These are phyloP conservation scores for Leptinotarsa juncta DNA, from an alignment of 2,888 invertebrate species.

Conservation along the genomic window DNA sequence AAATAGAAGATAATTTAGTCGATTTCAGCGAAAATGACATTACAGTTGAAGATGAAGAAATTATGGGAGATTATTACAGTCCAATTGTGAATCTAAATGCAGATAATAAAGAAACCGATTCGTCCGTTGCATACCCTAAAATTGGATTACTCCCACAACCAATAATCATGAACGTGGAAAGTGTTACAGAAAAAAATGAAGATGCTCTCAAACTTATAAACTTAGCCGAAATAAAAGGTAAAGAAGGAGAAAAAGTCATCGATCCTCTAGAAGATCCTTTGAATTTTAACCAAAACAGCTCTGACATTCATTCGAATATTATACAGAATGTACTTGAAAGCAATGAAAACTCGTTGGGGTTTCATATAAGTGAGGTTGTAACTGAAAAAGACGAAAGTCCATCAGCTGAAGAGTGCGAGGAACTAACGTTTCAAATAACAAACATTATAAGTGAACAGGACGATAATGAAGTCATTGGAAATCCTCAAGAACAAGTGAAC, in stretches of 20 bases:
- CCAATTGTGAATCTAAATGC: slow-evolving; percentile 44
- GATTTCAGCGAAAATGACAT: slow-evolving; percentile 46
- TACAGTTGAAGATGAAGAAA: slow-evolving; percentile 46
- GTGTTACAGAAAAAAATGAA: slow-evolving; percentile 38
- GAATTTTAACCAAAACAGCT: slow-evolving; percentile 34
- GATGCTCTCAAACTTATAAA: slow-evolving; percentile 29
- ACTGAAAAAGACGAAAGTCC: slow-evolving; percentile 33
- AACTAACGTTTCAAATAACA: slow-evolving; percentile 41
- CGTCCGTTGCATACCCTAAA: slow-evolving; percentile 23
- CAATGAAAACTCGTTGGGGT: slow-evolving; percentile 33
- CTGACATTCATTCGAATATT: slow-evolving; percentile 41
- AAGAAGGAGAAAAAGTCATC: slow-evolving; percentile 3
- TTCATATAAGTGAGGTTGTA: slow-evolving; percentile 38
- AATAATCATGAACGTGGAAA: slow-evolving; percentile 47
- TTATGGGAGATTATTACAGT: slow-evolving; percentile 50
- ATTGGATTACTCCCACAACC: slow-evolving; percentile 38
- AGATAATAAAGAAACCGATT: slow-evolving; percentile 21
- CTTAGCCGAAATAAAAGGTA: slow-evolving; percentile 26
- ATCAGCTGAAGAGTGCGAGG: slow-evolving; percentile 30
- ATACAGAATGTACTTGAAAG: slow-evolving; percentile 43
- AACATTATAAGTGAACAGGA: slow-evolving; percentile 38
- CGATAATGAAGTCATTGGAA: not conserved
- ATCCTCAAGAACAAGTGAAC: not conserved
- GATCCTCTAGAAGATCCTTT: slow-evolving; percentile 39
- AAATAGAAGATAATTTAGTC: slow-evolving; percentile 51